Evolutionary conservation across 23 tunicate species (phyloP), one percentile per base, ranked within the genome.

Genomic region (Diplosoma virens): DNA sequence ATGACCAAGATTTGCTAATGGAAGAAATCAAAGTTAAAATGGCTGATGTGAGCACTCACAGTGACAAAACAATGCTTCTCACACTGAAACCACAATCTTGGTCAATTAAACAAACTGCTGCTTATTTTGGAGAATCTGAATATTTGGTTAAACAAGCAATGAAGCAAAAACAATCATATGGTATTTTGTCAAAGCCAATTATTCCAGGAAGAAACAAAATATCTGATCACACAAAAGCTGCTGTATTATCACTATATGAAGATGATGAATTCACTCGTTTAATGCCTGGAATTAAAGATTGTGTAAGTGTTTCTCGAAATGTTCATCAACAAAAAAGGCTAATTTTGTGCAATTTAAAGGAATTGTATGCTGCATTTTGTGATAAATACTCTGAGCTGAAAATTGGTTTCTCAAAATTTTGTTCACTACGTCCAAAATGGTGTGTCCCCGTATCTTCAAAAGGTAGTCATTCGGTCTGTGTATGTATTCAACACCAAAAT

Each of bases 81-180:
- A 58, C 65, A 58, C 21, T 58, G 16, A 11, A 58, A 58, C 21
- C 65, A 58, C 65, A 58, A 58, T n/a, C 65, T 22, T 58, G 65
- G 65, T 58, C 7, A n/a, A 58, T 58, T 9, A 58, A 58, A 58
- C 65, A 58, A 58, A n/a, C 65, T 11, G 65, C 65, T 9, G 65
- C 20, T 22, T 58, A 58, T 58, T 58, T 58, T 58, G 65, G 65
- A n/a, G 65, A 9, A 58, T 58, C 65, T 58, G 65, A 58, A n/a
- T 58, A 58, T n/a, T 58, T 58, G 21, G 65, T 58, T n/a, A 58
- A 58, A 23, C 16, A 7, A 58, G 65, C 21, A 58, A 58, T 58
- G n/a, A 58, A 58, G 65, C 65, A 58, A 58, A 58, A 58, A 58
- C 7, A 58, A 9, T 58, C 65, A 11, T n/a, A 58, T 58, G 65